Conservation (phyloP, 1,140 invertebrate species). For the Trachymyrmex cornetzi region DNA sequence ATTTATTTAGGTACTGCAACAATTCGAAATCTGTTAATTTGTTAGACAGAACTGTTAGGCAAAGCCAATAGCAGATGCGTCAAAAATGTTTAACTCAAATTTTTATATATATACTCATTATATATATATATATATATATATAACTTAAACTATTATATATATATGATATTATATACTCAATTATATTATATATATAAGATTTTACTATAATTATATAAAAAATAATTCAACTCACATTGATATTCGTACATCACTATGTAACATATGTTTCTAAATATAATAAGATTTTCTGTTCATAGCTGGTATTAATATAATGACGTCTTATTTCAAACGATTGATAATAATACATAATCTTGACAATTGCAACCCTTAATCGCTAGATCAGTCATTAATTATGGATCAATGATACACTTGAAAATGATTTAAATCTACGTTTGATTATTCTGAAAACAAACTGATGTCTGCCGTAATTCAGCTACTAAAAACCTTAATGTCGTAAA, state of each 20-base stretch:
- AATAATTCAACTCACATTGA: neutral
- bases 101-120: neutral
- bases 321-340: neutral
- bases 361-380: neutral
- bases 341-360: neutral
- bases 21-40: neutral
- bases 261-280: neutral
- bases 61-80: neutral
- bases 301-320: neutral
- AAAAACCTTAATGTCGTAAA: constrained; percentile 17
- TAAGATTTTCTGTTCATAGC: neutral
- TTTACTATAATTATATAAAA: neutral
- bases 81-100: neutral
- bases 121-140: too few species aligned
- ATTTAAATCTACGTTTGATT: neutral
- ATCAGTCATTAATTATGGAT: constrained; percentile 6
- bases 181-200: neutral
- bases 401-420: neutral
- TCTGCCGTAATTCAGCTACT: neutral
- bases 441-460: neutral
- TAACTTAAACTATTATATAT: too few species aligned
- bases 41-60: too few species aligned
- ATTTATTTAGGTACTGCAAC: neutral
- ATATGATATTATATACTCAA: neutral
- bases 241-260: neutral